Evolutionary conservation across 2,888 invertebrate species (phyloP).

Genomic region (Atrina japonica): DNA sequence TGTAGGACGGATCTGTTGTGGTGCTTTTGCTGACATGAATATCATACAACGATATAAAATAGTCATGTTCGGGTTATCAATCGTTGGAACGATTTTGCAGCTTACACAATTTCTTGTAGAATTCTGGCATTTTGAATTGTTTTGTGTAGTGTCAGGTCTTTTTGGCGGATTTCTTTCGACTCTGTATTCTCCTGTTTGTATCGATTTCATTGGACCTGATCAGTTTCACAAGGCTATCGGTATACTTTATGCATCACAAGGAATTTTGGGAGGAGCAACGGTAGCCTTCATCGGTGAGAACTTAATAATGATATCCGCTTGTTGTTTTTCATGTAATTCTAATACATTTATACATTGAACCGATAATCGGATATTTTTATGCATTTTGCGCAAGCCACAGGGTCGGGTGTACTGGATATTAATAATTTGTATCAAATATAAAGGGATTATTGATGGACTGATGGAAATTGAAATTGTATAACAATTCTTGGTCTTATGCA

Average conservation of each 20-base stretch:
- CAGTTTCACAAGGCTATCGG: constrained; percentile 20
- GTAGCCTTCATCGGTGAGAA: constrained; percentile 13
- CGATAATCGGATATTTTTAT: no score
- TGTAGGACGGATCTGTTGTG: constrained; percentile 10
- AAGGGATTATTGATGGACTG: no score
- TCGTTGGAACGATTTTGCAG: constrained; percentile 10
- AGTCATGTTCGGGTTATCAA: constrained; percentile 11
- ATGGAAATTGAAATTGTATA: no score
- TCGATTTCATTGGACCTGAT: constrained; percentile 26
- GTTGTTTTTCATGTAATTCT: no score
- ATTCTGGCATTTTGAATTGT: constrained; percentile 15
- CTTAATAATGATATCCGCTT: no score
- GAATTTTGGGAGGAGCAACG: constrained; percentile 5
- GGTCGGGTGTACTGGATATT: no score
- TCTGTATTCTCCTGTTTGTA: constrained; percentile 26
- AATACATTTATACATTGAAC: no score
- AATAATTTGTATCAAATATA: no score
- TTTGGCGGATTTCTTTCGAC: constrained; percentile 25
- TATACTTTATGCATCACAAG: constrained; percentile 7
- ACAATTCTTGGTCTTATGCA: no score
- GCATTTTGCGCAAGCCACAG: no score
- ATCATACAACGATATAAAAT: constrained; percentile 15
- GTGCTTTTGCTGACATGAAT: constrained; percentile 11
- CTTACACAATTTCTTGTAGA: constrained; percentile 1
- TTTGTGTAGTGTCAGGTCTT: constrained; percentile 17